Conservation (phyloP, 2,888 invertebrate species). For the Mesochorus sp. region DNA sequence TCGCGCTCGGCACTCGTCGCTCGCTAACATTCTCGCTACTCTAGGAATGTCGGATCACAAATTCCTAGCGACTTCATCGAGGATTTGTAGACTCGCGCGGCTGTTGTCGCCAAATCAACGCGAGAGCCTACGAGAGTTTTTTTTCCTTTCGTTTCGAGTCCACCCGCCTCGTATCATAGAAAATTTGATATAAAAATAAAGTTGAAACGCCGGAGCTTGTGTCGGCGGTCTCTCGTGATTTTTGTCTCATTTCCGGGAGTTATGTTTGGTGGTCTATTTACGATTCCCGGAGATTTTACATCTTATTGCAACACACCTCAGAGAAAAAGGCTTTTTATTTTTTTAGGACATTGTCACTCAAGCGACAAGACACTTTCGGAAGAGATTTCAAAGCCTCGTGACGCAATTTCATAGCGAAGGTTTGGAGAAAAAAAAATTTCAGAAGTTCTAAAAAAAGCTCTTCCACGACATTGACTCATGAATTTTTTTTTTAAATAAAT, state of each 20-base stretch:
- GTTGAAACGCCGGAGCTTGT: no score
- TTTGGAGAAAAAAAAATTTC: neutral
- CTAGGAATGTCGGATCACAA: slow-evolving; percentile 35
- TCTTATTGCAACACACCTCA: no score
- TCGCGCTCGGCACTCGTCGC: slow-evolving; percentile 4
- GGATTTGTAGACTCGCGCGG: neutral
- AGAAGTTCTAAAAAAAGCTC: slow-evolving; percentile 29
- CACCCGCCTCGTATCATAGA: neutral
- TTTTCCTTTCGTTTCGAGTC: neutral
- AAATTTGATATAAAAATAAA: no score
- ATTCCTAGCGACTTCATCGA: slow-evolving; percentile 5
- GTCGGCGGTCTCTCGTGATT: no score
- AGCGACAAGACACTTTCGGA: neutral
- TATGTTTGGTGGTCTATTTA: no score
- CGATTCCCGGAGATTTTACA: no score
- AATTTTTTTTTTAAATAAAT: no score
- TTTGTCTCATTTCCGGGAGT: no score
- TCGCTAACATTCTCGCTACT: slow-evolving; percentile 20
- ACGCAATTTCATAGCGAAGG: slow-evolving; percentile 16
- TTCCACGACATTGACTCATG: neutral
- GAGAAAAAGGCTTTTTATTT: neutral
- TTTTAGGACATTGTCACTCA: neutral
- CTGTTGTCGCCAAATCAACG: slow-evolving; percentile 16
- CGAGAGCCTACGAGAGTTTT: neutral
- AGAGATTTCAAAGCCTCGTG: slow-evolving; percentile 1